These are phyloP conservation scores for Nematopogon swammerdamellus DNA, from an alignment of 2,888 invertebrate genomes.

Conservation along the genomic window DNA sequence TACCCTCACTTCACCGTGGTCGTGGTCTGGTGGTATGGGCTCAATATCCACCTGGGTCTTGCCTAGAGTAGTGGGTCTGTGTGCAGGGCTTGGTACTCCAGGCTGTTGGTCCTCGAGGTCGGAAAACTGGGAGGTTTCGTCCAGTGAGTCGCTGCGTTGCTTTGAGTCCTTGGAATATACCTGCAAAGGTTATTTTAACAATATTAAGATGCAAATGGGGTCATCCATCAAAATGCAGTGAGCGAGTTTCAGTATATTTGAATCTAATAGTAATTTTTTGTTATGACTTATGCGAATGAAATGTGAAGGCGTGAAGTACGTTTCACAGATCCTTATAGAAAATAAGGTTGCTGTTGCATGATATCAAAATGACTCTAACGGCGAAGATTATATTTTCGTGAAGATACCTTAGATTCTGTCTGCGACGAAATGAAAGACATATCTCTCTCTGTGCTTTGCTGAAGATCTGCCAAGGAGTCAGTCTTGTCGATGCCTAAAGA, in stretches of 20 bases:
- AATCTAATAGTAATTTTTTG: too few relatives aligned
- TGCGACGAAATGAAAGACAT: conserved; percentile 48
- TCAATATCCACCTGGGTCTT: conserved; percentile 19
- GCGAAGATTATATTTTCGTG: too few relatives aligned
- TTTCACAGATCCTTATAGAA: too few relatives aligned
- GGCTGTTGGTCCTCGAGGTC: conserved; percentile 42
- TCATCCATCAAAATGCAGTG: too few relatives aligned
- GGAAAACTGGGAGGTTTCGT: conserved; percentile 49
- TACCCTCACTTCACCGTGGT: conserved; percentile 14
- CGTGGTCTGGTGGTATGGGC: conserved; percentile 11
- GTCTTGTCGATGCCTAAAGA: conserved; percentile 36
- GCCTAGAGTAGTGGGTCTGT: conserved; percentile 18
- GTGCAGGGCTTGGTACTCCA: conserved; percentile 35
- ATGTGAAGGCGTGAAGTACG: too few relatives aligned
- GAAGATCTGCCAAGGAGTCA: conserved; percentile 45
- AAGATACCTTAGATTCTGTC: conserved; percentile 47
- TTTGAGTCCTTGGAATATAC: conserved; percentile 45
- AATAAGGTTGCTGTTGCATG: too few relatives aligned
- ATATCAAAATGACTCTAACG: too few relatives aligned
- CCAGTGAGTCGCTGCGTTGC: conserved; percentile 47
- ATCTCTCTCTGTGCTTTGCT: conserved; percentile 47
- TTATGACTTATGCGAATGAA: too few relatives aligned
- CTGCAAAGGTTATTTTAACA: too few relatives aligned
- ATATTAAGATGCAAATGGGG: too few relatives aligned
- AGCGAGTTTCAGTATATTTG: too few relatives aligned